Conservation (phyloP, 53 echinoderm and acorn worm species). For the Luidia sarsii region DNA sequence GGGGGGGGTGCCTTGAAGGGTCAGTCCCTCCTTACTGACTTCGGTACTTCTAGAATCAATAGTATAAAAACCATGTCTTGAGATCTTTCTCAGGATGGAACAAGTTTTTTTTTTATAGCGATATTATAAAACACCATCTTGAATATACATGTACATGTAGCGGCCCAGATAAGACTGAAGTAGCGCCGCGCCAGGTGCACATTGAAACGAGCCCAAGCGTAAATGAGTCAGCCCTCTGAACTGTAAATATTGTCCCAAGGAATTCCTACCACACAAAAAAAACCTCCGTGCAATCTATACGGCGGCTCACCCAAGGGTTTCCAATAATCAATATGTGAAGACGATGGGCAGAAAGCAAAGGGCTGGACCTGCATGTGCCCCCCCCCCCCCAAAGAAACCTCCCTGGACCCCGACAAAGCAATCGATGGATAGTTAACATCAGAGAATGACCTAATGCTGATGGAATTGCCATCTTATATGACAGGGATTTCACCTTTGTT, state of each 20-base stretch:
- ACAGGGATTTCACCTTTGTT: slow-evolving; percentile 5
- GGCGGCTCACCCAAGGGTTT: background rate
- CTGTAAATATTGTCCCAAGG: slow-evolving; percentile 42
- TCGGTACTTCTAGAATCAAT: too few species aligned
- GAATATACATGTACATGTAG: too few species aligned
- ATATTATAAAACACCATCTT: too few species aligned
- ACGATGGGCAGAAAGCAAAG: background rate
- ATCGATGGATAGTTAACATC: background rate
- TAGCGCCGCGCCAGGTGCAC: background rate
- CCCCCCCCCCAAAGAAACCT: background rate
- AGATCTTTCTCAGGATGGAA: too few species aligned
- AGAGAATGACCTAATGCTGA: slow-evolving; percentile 13
- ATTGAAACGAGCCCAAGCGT: background rate
- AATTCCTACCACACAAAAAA: slow-evolving; percentile 28
- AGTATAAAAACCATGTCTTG: too few species aligned
- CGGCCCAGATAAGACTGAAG: background rate
- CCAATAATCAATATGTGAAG: background rate
- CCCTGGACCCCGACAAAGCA: background rate
- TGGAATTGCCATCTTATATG: background rate
- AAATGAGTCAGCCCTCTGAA: background rate
- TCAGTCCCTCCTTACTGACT: too few species aligned
- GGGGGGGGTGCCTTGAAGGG: too few species aligned
- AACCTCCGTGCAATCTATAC: background rate
- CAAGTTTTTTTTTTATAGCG: too few species aligned
- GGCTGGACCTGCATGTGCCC: too few species aligned